Evolutionary conservation across 1,140 invertebrate genomes (phyloP).

Genomic region (Eciton burchellii): DNA sequence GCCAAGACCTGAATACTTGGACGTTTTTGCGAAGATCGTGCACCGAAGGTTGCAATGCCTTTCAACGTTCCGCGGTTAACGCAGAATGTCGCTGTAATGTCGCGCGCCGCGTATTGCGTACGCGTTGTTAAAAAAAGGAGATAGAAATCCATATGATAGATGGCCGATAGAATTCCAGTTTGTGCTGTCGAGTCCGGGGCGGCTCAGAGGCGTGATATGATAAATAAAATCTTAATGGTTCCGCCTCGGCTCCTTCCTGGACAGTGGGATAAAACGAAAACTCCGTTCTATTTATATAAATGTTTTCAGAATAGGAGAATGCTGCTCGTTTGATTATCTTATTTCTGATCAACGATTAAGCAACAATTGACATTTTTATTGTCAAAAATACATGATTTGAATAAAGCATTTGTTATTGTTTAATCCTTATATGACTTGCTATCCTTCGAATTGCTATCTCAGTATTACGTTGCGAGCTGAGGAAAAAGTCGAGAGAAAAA

Average conservation of each 20-base stretch:
- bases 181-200: background rate
- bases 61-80: slow-evolving; percentile 21
- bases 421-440: background rate
- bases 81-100: slow-evolving; percentile 32
- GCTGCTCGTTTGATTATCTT: background rate
- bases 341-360: no score
- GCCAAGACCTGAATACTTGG: slow-evolving; percentile 12
- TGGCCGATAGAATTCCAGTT: slow-evolving; percentile 42
- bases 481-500: slow-evolving; percentile 14
- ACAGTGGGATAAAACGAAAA: background rate
- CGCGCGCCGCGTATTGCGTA: slow-evolving; percentile 11
- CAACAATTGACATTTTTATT: no score
- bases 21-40: background rate
- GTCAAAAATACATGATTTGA: background rate
- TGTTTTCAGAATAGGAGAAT: background rate
- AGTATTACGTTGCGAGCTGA: background rate
- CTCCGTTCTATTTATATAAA: background rate
- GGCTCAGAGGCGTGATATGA: background rate
- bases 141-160: background rate
- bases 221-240: slow-evolving; percentile 4
- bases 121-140: background rate
- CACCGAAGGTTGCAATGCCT: slow-evolving; percentile 26
- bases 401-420: background rate
- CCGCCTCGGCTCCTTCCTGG: background rate
- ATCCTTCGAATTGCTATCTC: background rate